phyloP scores from a whole-genome alignment of 2,797 vertebrate genomes.

The Hapalemur alaotrensis region DNA sequence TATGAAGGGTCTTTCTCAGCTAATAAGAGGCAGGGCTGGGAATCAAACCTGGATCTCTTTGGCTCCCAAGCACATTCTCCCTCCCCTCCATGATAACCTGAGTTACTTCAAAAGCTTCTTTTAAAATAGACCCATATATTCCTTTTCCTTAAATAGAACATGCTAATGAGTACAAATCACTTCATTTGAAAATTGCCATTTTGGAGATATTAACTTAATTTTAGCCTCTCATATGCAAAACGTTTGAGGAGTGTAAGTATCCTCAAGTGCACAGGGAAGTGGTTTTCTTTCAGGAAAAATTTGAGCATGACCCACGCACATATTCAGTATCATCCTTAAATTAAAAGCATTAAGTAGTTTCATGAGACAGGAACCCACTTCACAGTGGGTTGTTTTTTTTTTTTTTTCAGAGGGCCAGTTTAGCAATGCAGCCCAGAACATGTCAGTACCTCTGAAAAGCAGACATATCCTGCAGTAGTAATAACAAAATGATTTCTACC shows the following conservation, averaged over 20 bases:
- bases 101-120: neutral
- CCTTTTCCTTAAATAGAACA: conserved; percentile 23
- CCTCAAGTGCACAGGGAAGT: neutral
- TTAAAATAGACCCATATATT: neutral
- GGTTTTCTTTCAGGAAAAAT: conserved; percentile 8
- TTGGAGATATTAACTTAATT: conserved; percentile 25
- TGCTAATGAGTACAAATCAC: neutral
- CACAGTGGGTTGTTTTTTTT: neutral
- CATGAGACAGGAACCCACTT: neutral
- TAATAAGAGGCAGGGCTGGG: neutral
- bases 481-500: neutral
- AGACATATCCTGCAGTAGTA: neutral
- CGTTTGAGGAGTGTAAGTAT: neutral
- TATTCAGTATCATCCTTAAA: neutral
- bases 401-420: neutral
- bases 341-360: neutral
- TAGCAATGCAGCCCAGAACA: neutral
- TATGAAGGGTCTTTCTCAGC: neutral
- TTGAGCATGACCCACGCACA: neutral
- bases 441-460: neutral
- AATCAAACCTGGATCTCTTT: neutral
- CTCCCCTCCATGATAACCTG: neutral
- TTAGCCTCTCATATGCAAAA: neutral
- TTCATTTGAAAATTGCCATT: conserved; percentile 37
- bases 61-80: neutral